Conservation (phyloP, 2,113 vertebrate genomes). For the Talpa occidentalis region DNA sequence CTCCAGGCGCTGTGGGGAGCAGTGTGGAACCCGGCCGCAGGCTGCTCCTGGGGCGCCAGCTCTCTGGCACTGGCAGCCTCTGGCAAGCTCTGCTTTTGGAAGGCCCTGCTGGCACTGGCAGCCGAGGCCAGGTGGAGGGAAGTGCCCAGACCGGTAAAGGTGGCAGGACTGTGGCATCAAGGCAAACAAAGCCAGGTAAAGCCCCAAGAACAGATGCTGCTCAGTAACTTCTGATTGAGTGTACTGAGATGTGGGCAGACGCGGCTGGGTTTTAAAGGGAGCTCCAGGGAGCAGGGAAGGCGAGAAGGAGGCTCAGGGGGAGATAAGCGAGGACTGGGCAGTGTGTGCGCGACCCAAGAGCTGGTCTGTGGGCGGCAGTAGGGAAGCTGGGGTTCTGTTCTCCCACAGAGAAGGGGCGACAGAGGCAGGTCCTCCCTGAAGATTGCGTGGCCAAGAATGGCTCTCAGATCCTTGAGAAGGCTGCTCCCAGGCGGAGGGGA, state of each 20-base stretch:
- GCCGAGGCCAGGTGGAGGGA: not conserved
- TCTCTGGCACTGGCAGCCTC: not conserved
- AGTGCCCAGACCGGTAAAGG: rapidly evolving
- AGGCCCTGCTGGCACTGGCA: rapidly evolving
- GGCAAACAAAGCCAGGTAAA: not conserved
- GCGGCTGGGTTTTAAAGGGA: not conserved
- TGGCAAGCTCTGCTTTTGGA: not conserved
- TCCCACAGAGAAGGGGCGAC: not conserved
- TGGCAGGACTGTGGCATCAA: not conserved
- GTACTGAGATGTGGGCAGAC: not conserved
- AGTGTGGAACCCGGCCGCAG: rapidly evolving
- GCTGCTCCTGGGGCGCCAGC: rapidly evolving
- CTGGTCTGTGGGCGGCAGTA: not conserved
- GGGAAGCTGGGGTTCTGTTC: not conserved
- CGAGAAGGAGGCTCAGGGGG: not conserved
- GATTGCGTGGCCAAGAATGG: too few relatives aligned
- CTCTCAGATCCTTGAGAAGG: too few relatives aligned
- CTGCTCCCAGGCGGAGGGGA: not conserved
- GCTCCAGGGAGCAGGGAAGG: rapidly evolving
- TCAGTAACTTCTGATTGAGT: not conserved
- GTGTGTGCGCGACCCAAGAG: too few relatives aligned
- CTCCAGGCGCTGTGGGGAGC: not conserved
- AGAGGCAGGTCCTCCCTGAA: not conserved
- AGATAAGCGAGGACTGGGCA: not conserved
- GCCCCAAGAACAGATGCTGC: not conserved